Conservation (phyloP, 2,888 invertebrate genomes). For the Autographa pulchrina region DNA sequence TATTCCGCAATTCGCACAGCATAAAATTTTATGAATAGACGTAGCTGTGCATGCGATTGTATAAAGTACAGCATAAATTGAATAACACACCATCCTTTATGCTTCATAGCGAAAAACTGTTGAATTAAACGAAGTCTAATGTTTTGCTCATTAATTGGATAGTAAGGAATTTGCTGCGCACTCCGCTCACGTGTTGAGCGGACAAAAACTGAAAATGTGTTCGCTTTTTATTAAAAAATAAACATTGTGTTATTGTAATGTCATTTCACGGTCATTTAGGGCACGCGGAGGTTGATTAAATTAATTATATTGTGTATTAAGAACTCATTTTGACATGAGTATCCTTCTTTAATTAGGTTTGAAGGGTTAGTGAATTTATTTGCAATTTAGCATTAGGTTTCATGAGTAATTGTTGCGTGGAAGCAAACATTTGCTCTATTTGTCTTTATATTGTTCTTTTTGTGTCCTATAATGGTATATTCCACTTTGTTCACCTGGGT, state of each 20-base stretch:
- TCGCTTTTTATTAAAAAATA: slow-evolving; percentile 48
- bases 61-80: slow-evolving; percentile 60
- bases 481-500: too few relatives aligned
- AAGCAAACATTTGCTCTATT: slow-evolving; percentile 35
- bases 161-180: slow-evolving; percentile 58
- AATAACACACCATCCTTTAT: slow-evolving; percentile 64
- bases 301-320: slow-evolving; percentile 48
- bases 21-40: slow-evolving; percentile 61
- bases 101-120: slow-evolving; percentile 63
- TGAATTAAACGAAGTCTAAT: slow-evolving; percentile 62
- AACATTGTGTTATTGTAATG: slow-evolving; percentile 65
- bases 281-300: slow-evolving; percentile 60
- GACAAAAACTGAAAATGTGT: slow-evolving; percentile 64
- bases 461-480: too few relatives aligned
- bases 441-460: slow-evolving; percentile 47
- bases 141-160: slow-evolving; percentile 60
- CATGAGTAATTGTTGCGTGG: slow-evolving; percentile 39
- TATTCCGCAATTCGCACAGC: slow-evolving; percentile 65
- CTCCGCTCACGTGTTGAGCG: slow-evolving; percentile 61
- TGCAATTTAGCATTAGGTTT: slow-evolving; percentile 26
- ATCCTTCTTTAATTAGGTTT: slow-evolving; percentile 42
- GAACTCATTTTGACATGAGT: slow-evolving; percentile 27
- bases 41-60: slow-evolving; percentile 60
- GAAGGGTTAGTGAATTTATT: slow-evolving; percentile 36
- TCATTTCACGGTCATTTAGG: slow-evolving; percentile 81